phyloP scores from a whole-genome alignment of 2,888 invertebrate species.

The Lypha dubia region DNA sequence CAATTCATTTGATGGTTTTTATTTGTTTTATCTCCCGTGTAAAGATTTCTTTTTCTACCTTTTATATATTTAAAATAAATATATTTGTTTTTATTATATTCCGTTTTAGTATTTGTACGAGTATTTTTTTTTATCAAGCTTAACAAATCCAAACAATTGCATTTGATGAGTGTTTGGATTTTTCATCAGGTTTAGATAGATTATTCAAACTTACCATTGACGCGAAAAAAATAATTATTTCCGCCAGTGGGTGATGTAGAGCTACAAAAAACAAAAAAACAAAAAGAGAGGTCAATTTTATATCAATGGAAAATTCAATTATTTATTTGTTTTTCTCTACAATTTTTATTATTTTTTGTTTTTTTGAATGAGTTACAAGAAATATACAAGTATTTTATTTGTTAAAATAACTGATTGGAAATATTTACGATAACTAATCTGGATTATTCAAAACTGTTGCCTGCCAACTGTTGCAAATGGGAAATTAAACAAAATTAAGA shows the following conservation, averaged over 20 bases:
- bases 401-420: no score
- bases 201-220: conserved; percentile 58
- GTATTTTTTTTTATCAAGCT: conserved; percentile 35
- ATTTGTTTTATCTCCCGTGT: conserved; percentile 47
- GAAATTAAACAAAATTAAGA: no score
- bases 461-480: no score
- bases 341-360: background rate
- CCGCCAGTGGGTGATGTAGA: conserved; percentile 28
- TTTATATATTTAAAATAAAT: conserved; percentile 21
- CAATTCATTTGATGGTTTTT: conserved; percentile 71
- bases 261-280: conserved; percentile 22
- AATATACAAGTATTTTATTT: no score
- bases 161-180: conserved; percentile 63
- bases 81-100: conserved; percentile 32
- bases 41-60: conserved; percentile 31
- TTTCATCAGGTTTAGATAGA: conserved; percentile 48
- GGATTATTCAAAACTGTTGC: no score
- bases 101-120: conserved; percentile 32
- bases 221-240: conserved; percentile 69
- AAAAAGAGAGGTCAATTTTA: conserved; percentile 20
- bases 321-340: background rate
- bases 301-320: conserved; percentile 37
- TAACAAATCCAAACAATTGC: conserved; percentile 60
- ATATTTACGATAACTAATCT: no score
- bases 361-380: no score